Conservation (phyloP, 2,797 vertebrate genomes). For the Notamacropus eugenii region DNA sequence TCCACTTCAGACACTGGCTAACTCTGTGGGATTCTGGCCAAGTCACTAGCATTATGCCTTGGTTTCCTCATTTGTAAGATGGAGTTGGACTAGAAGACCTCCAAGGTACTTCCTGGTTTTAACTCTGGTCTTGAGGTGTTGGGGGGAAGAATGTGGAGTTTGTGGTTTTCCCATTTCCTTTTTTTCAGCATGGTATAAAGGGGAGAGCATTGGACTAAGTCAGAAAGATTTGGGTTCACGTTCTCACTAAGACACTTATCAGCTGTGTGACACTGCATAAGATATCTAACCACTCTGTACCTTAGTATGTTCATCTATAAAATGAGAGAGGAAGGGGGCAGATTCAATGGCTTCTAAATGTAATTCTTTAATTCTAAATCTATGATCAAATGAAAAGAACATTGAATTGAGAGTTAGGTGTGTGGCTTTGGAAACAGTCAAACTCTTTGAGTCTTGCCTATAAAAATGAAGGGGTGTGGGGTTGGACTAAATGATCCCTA, state of each 20-base stretch:
- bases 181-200: neutral
- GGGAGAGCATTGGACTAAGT: neutral
- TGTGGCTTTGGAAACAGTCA: neutral
- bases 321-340: neutral
- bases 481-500: neutral
- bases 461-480: neutral
- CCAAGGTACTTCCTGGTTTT: neutral
- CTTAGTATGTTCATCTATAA: neutral
- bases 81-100: neutral
- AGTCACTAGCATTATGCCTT: neutral
- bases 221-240: neutral
- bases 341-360: neutral
- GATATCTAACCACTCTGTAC: neutral
- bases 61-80: neutral
- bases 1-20: neutral
- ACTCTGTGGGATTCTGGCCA: neutral
- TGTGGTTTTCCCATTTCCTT: neutral
- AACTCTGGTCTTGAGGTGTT: neutral
- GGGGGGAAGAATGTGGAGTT: neutral
- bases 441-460: neutral
- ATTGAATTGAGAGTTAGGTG: neutral
- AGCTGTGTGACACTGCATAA: neutral
- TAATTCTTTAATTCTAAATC: neutral
- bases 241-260: neutral
- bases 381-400: neutral